phyloP scores from a whole-genome alignment of 2,888 invertebrate species.

The Eupithecia subumbrata region DNA sequence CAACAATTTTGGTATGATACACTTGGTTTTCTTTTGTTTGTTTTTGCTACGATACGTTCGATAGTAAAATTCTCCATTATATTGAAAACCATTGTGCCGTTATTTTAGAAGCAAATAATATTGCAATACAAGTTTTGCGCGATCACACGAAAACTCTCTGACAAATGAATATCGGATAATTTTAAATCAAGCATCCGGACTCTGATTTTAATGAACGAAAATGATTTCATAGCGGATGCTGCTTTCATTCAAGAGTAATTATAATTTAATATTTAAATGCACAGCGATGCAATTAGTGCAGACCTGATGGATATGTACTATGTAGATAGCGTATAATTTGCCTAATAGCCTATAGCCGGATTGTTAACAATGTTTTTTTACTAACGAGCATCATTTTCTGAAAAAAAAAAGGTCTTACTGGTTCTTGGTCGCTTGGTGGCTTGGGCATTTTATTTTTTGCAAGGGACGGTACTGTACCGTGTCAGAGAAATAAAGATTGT shows the following conservation, averaged over 20 bases:
- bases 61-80: neutral
- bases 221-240: neutral
- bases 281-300: neutral
- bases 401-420: too few relatives aligned
- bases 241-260: neutral
- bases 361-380: too few relatives aligned
- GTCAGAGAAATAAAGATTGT: too few relatives aligned
- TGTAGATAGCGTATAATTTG: too few relatives aligned
- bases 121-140: neutral
- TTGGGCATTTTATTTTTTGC: too few relatives aligned
- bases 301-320: too few relatives aligned
- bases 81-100: neutral
- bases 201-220: neutral
- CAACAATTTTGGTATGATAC: neutral
- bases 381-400: too few relatives aligned
- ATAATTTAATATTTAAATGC: neutral
- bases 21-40: constrained; percentile 2
- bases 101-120: neutral
- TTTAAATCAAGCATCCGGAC: neutral
- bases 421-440: too few relatives aligned
- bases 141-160: neutral
- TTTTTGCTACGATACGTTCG: neutral
- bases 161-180: neutral
- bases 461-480: too few relatives aligned
- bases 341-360: too few relatives aligned